Percentiles rank a stretch among this genome's conserved stretches.
phyloP scores from a whole-genome alignment of 1,140 invertebrate species.

The Rhyacophila brunnea region DNA sequence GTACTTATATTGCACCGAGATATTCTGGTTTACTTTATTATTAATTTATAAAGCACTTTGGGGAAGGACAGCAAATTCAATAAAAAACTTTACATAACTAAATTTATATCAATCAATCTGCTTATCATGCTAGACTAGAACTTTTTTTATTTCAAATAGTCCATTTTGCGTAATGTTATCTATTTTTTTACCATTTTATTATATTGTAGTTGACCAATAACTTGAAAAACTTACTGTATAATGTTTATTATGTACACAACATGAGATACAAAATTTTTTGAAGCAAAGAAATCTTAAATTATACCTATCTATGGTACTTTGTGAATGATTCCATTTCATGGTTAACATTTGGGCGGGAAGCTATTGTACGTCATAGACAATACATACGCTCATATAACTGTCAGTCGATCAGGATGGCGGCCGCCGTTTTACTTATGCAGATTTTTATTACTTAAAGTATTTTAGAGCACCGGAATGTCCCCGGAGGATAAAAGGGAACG shows the following conservation, averaged over 20 bases:
- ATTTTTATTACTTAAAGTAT: too few relatives aligned
- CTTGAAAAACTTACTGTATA: constrained; percentile 16
- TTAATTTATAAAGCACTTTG: constrained; percentile 59
- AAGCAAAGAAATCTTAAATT: constrained; percentile 23
- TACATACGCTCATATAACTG: constrained; percentile 1
- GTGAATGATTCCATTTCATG: neutral
- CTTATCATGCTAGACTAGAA: constrained; percentile 16
- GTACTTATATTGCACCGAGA: constrained; percentile 5
- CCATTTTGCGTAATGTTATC: constrained; percentile 8
- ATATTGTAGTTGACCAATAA: constrained; percentile 8
- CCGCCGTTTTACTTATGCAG: too few relatives aligned
- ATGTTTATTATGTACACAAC: constrained; percentile 24
- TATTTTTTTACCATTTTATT: constrained; percentile 20
- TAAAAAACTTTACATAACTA: constrained; percentile 56
- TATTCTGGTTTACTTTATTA: constrained; percentile 37
- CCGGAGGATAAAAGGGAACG: too few relatives aligned
- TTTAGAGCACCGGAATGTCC: too few relatives aligned
- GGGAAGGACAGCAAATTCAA: constrained; percentile 59
- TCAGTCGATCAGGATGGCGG: too few relatives aligned
- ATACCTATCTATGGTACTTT: constrained; percentile 10
- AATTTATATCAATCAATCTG: constrained; percentile 23
- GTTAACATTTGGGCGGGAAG: neutral
- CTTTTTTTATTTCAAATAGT: constrained; percentile 14
- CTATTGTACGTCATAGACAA: neutral
- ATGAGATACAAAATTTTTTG: constrained; percentile 19